Conservation (phyloP, 2,113 vertebrate genomes). For the Galeopterus variegatus region DNA sequence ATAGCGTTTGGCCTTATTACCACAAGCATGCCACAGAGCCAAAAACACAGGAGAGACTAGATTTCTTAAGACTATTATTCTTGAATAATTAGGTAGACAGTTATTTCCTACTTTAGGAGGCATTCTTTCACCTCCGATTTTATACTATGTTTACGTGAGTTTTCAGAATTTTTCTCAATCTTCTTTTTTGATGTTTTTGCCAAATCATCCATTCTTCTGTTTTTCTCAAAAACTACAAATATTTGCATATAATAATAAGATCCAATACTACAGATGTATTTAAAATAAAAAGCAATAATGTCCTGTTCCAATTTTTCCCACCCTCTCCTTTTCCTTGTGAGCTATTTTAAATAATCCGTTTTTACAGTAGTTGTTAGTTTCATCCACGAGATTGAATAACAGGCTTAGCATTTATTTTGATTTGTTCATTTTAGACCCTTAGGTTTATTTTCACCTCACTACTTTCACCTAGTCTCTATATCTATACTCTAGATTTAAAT, state of each 20-base stretch:
- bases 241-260: not conserved
- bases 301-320: not conserved
- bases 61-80: not conserved
- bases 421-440: not conserved
- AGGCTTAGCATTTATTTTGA: not conserved
- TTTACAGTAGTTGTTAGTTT: not conserved
- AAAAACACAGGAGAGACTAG: not conserved
- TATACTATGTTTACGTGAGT: not conserved
- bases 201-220: not conserved
- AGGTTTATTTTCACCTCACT: not conserved
- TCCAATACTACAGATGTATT: not conserved
- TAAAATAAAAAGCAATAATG: not conserved
- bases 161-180: not conserved
- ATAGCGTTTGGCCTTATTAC: not conserved
- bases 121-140: not conserved
- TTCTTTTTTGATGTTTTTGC: not conserved
- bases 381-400: not conserved
- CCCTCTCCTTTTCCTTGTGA: not conserved
- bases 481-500: not conserved
- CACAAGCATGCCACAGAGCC: not conserved
- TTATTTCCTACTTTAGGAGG: not conserved
- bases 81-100: not conserved
- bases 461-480: not conserved
- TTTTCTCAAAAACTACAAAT: not conserved
- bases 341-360: not conserved